Base-by-base conservation (phyloP, 2,113 vertebrate genomes). In the Heterochromis multidens region DNA sequence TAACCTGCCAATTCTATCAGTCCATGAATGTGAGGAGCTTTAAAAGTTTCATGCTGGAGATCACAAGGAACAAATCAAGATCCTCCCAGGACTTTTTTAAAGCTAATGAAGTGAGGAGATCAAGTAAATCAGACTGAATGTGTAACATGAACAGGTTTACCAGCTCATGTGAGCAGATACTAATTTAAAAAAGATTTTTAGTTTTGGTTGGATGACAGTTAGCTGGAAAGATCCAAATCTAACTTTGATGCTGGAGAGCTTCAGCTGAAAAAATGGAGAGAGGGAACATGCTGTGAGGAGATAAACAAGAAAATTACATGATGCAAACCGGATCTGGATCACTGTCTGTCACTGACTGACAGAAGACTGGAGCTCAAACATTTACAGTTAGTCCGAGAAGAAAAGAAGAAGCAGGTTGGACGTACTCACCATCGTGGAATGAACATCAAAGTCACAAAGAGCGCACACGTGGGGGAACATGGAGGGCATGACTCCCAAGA, bases 371-470 rank as follows among this genome's bases (percentile, higher is more conserved):
- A 84, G 52, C 79, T 78, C 59, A 85, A 85, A 87, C 81, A 88
- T 54, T 86, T 56, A 77, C 37, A 25, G 65, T 90, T 88, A 88
- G 76, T 86, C 92, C 85, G 1, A 88, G 37, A 62, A 23, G 62
- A 72, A 40, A 57, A 81, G 82, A 88, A 19, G 67, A 40, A 85
- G 77, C 83, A 81, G 84, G 40, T 65, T 62, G 87, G 79, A 7
- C 56, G 86, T 96, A 96, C 96, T 96, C 95, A 96, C 96, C 95
- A 95, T 93, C 84, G 46, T 88, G 83, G 95, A 95, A 85, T 95
- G 95, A 58, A 96, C 95, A 40, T 96, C 95, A 95, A 95, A 96
- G 91, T 96, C 95, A 94, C 96, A 96, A 96, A 96, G 95, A 90
- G 95, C 93, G 93, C 96, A 96, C 87, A 96, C 93, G n/a, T 96